Conservation (phyloP, 1,140 invertebrate species). For the Neodiprion virginianus region DNA sequence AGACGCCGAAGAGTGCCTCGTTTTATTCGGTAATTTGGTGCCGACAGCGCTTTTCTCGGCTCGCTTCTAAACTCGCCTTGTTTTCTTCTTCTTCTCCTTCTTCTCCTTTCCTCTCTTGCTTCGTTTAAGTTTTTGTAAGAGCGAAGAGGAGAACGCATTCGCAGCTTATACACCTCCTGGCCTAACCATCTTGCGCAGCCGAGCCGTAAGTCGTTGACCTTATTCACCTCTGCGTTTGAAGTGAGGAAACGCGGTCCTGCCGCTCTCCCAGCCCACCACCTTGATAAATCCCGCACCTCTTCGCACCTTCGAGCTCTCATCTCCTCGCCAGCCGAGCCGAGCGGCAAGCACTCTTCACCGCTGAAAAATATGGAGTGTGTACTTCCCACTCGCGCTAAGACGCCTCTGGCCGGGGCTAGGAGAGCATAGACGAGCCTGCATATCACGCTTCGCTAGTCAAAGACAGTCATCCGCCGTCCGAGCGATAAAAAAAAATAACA, state of each 20-base stretch:
- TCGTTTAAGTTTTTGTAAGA: conserved; percentile 19
- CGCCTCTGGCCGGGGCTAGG: background rate
- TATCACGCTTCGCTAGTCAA: background rate
- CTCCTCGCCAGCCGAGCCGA: background rate
- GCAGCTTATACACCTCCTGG: too few relatives aligned
- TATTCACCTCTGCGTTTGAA: conserved; percentile 1
- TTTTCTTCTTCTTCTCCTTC: conserved; percentile 9
- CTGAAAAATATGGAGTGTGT: conserved; percentile 22
- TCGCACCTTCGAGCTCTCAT: background rate
- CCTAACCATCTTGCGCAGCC: background rate
- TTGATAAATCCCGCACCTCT: background rate
- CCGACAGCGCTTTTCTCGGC: conserved; percentile 11
- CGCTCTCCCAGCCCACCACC: background rate
- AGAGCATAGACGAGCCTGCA: background rate
- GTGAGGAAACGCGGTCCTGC: conserved; percentile 1
- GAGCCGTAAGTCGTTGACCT: background rate
- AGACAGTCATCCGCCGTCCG: background rate
- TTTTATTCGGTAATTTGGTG: conserved; percentile 20
- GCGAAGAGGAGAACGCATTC: conserved; percentile 14
- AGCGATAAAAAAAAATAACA: too few relatives aligned
- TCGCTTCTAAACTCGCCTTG: conserved; percentile 24
- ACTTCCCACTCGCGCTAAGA: conserved; percentile 9
- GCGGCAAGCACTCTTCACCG: conserved; percentile 5
- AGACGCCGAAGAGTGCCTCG: conserved; percentile 26
- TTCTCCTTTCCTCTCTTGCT: conserved; percentile 18